Evolutionary conservation across 2,113 vertebrate genomes (phyloP).

Genomic region (Accipiter virgatus): DNA sequence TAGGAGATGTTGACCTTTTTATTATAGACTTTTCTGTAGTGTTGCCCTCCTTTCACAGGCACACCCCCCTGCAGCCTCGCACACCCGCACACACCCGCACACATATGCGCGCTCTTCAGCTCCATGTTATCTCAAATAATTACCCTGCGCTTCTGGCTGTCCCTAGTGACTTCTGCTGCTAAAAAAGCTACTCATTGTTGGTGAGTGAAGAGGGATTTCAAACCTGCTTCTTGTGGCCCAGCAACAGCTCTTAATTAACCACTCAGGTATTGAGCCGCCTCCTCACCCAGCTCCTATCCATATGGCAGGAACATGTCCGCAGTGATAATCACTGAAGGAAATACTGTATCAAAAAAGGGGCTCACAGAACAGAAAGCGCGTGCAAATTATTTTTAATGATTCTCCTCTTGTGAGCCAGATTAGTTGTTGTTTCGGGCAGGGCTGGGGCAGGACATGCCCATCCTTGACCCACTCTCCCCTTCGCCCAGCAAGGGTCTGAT

Average conservation of each 20-base stretch:
- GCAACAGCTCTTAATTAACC: slow-evolving; percentile 99
- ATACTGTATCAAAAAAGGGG: slow-evolving; percentile 85
- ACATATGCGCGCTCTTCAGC: slow-evolving; percentile 76
- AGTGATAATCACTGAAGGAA: slow-evolving; percentile 90
- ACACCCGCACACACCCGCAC: slow-evolving; percentile 35
- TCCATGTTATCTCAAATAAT: slow-evolving; percentile 97
- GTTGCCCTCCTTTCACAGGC: slow-evolving; percentile 76
- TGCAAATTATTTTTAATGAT: slow-evolving; percentile 99
- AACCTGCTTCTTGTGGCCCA: slow-evolving; percentile 90
- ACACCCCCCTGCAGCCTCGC: slow-evolving; percentile 56
- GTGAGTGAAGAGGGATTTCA: slow-evolving; percentile 89
- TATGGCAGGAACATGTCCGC: slow-evolving; percentile 91
- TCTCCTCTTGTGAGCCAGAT: slow-evolving; percentile 83
- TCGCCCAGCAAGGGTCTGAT: slow-evolving; percentile 47
- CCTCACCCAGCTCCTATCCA: slow-evolving; percentile 88
- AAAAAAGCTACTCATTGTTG: slow-evolving; percentile 86
- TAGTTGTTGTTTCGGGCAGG: slow-evolving; percentile 85
- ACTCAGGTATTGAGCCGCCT: slow-evolving; percentile 94
- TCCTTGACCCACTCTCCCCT: slow-evolving; percentile 73
- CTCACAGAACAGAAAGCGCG: slow-evolving; percentile 86
- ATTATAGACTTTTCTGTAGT: slow-evolving; percentile 76
- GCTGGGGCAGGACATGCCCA: slow-evolving; percentile 46
- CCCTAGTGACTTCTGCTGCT: slow-evolving; percentile 85
- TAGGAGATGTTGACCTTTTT: slow-evolving; percentile 94
- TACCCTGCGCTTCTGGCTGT: slow-evolving; percentile 93